These are phyloP conservation scores for Chlorocebus sabaeus DNA, from an alignment of 2,113 vertebrate species.

Conservation along the genomic window DNA sequence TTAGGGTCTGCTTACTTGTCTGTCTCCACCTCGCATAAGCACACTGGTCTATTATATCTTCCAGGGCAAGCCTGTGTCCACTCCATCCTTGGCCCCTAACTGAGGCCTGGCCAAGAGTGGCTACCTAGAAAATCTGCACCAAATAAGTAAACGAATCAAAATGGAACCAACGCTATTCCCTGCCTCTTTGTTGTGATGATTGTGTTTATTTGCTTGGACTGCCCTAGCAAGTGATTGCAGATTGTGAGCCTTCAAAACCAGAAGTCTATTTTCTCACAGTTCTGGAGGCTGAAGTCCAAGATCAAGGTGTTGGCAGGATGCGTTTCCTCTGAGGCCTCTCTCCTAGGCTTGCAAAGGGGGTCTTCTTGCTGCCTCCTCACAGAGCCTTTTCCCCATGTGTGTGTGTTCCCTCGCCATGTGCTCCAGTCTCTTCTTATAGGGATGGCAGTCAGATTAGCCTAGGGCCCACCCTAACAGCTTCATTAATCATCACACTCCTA, in stretches of 20 bases:
- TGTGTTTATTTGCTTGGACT: not conserved
- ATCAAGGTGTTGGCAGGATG: not conserved
- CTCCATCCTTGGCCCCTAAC: not conserved
- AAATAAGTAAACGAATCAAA: not conserved
- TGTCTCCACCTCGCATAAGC: not conserved
- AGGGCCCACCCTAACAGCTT: not conserved
- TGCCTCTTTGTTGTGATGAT: not conserved
- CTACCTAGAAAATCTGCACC: not conserved
- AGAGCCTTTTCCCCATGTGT: not conserved
- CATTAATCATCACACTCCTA: not conserved
- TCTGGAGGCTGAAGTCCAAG: not conserved
- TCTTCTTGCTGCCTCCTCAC: not conserved
- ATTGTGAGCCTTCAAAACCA: not conserved
- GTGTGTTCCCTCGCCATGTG: not conserved
- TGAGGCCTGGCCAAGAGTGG: not conserved
- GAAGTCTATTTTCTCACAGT: not conserved
- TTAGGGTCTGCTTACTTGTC: not conserved
- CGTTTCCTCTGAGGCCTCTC: not conserved
- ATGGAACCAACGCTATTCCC: not conserved
- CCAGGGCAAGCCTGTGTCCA: not conserved
- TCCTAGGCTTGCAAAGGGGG: not conserved
- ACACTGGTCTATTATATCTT: not conserved
- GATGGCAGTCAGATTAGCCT: not conserved
- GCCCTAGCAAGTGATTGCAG: not conserved
- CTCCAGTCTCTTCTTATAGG: not conserved